phyloP scores from a whole-genome alignment of 2,113 vertebrate species.

The Heterotilapia buettikoferi region DNA sequence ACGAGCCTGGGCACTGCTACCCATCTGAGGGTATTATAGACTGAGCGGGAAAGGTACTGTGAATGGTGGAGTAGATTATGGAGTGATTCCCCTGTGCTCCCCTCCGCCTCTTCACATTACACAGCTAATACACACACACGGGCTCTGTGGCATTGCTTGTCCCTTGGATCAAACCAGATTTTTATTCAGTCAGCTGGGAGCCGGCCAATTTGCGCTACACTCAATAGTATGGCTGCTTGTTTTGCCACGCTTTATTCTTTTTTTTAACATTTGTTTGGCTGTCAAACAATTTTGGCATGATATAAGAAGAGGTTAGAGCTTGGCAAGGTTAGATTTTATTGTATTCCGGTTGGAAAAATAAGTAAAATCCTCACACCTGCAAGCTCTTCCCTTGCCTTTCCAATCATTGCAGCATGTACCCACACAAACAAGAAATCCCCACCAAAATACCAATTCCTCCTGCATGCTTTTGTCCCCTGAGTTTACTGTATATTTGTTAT shows the following conservation, averaged over 20 bases:
- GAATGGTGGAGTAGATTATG: conserved; percentile 65
- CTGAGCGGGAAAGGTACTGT: conserved; percentile 61
- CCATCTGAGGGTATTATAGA: conserved; percentile 73
- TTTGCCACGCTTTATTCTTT: background rate
- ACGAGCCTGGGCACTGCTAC: conserved; percentile 60
- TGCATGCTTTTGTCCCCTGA: conserved; percentile 1
- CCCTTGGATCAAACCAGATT: conserved; percentile 49
- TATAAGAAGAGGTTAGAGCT: background rate
- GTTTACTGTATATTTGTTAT: conserved; percentile 47
- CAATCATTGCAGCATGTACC: background rate
- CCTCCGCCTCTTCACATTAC: conserved; percentile 57
- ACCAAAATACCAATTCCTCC: background rate
- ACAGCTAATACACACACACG: conserved; percentile 41
- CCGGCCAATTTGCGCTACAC: background rate
- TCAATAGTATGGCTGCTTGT: background rate
- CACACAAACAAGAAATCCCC: conserved; percentile 21
- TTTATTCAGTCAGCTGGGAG: conserved; percentile 42
- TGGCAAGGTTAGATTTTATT: background rate
- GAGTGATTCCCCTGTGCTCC: conserved; percentile 43
- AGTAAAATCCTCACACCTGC: background rate
- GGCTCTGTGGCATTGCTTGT: conserved; percentile 52
- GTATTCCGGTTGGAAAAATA: background rate
- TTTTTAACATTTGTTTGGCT: conserved; percentile 1
- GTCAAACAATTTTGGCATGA: conserved; percentile 9
- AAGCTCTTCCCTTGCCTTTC: background rate